Conservation (phyloP, 2,888 invertebrate species). For the Cephonodes hylas region DNA sequence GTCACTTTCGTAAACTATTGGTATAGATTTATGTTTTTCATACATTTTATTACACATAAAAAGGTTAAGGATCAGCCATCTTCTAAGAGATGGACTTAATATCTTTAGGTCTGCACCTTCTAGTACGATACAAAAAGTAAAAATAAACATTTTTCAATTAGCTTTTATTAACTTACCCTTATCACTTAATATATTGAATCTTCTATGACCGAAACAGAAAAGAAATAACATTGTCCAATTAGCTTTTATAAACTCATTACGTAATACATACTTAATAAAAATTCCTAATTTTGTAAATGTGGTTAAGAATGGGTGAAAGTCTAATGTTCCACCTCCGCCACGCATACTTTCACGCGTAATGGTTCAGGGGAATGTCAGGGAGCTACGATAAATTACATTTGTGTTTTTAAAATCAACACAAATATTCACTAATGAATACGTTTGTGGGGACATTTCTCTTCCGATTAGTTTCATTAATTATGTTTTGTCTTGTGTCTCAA, state of each 20-base stretch:
- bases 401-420: constrained; percentile 6
- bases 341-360: constrained; percentile 5
- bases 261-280: background rate
- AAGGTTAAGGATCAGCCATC: too few relatives aligned
- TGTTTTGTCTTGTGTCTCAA: too few relatives aligned
- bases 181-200: background rate
- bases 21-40: too few relatives aligned
- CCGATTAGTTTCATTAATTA: background rate
- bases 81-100: too few relatives aligned
- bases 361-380: background rate
- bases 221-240: too few relatives aligned
- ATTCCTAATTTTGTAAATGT: background rate
- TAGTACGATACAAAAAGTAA: too few relatives aligned
- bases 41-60: too few relatives aligned
- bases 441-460: background rate
- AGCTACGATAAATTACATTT: background rate
- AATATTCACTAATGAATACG: constrained; percentile 6
- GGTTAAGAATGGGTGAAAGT: background rate
- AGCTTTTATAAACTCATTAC: background rate
- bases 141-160: too few relatives aligned
- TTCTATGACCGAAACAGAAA: too few relatives aligned
- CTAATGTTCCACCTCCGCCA: background rate
- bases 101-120: too few relatives aligned
- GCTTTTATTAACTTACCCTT: too few relatives aligned
- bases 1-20: too few relatives aligned